Conservation (phyloP, 2,888 invertebrate genomes). For the Operophtera brumata region DNA sequence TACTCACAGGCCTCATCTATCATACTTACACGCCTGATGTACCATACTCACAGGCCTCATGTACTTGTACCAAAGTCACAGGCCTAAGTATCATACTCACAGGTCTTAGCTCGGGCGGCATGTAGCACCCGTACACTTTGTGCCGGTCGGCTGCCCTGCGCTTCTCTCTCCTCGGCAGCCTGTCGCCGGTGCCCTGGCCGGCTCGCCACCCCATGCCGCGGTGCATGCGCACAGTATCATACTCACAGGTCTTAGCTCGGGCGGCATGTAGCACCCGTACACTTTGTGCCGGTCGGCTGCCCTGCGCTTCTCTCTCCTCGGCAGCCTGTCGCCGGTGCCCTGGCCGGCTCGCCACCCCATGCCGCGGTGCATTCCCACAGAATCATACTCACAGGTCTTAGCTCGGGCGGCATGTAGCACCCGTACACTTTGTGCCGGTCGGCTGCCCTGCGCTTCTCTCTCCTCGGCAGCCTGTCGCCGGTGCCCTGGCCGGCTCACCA, state of each 20-base stretch:
- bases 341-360: slow-evolving; percentile 97
- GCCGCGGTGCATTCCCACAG: too few species aligned
- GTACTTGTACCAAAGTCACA: too few species aligned
- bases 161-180: slow-evolving; percentile 67
- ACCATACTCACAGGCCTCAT: too few species aligned
- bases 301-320: slow-evolving; percentile 60
- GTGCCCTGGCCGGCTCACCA: slow-evolving; percentile 95
- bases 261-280: slow-evolving; percentile 71
- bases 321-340: slow-evolving; percentile 84
- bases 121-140: slow-evolving; percentile 69
- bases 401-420: slow-evolving; percentile 67
- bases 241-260: slow-evolving; percentile 60
- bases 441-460: slow-evolving; percentile 60
- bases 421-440: slow-evolving; percentile 67
- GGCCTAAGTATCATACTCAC: slow-evolving; percentile 31
- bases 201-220: slow-evolving; percentile 97
- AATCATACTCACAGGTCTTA: slow-evolving; percentile 56
- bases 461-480: slow-evolving; percentile 76
- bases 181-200: slow-evolving; percentile 90
- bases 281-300: slow-evolving; percentile 58
- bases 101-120: slow-evolving; percentile 66
- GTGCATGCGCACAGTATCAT: too few species aligned
- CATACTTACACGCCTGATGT: slow-evolving; percentile 24
- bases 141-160: slow-evolving; percentile 53
- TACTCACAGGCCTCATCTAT: slow-evolving; percentile 52